Conservation (phyloP, 2,888 invertebrate genomes). For the Choreutis nemorana region DNA sequence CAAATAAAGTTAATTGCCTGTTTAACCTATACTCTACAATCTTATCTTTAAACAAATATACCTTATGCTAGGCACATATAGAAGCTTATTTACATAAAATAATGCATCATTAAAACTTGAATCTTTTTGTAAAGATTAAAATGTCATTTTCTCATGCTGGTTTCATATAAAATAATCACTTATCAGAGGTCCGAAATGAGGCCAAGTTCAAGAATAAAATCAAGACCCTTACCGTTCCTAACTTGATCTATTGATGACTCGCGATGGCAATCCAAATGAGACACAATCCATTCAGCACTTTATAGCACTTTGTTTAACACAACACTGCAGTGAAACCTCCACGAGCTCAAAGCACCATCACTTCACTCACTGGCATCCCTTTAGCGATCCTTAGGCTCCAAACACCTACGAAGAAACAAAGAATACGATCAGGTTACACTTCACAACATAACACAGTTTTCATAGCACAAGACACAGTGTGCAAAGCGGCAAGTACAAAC, state of each 20-base stretch:
- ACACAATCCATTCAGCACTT: constrained; percentile 62
- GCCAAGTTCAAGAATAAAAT: neutral
- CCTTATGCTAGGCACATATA: too few relatives aligned
- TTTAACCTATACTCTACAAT: too few relatives aligned
- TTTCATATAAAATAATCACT: neutral
- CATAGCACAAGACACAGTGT: constrained; percentile 19
- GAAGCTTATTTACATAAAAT: neutral
- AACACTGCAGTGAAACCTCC: constrained; percentile 42
- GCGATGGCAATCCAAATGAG: constrained; percentile 58
- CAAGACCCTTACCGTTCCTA: constrained; percentile 51
- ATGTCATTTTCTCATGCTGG: neutral
- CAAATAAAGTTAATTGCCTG: too few relatives aligned
- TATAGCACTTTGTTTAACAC: constrained; percentile 55
- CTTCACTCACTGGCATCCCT: constrained; percentile 52
- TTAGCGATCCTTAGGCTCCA: constrained; percentile 18
- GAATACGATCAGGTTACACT: constrained; percentile 34
- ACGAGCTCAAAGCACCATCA: constrained; percentile 57
- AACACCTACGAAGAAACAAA: constrained; percentile 54
- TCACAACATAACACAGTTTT: constrained; percentile 33
- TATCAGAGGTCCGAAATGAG: neutral
- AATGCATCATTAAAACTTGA: too few relatives aligned
- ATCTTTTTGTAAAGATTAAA: too few relatives aligned
- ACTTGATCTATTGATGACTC: constrained; percentile 54
- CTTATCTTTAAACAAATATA: too few relatives aligned
- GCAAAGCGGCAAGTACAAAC: constrained; percentile 15